Percentiles rank a stretch among this genome's conserved stretches.
Evolutionary conservation across 2,888 invertebrate genomes (phyloP).

Genomic region (Phalera bucephala): DNA sequence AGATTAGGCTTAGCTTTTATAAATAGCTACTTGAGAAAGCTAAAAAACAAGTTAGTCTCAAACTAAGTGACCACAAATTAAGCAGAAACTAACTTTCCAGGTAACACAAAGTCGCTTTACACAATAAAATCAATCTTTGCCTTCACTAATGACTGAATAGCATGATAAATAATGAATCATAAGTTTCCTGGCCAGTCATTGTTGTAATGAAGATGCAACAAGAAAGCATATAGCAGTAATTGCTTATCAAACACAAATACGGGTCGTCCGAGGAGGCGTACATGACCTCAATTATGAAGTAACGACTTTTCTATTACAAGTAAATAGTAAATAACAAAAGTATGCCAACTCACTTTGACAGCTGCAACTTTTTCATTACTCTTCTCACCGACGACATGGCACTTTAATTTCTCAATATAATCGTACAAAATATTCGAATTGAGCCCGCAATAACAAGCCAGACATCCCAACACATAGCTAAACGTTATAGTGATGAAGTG

Average conservation of each 20-base stretch:
- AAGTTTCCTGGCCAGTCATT: not conserved
- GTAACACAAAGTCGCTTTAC: not conserved
- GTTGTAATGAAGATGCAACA: not conserved
- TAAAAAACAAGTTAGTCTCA: not conserved
- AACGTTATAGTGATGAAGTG: conserved; percentile 67
- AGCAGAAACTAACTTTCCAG: not conserved
- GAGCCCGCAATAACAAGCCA: conserved; percentile 74
- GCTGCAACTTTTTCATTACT: conserved; percentile 39
- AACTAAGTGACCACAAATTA: not conserved
- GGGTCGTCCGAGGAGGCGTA: conserved; percentile 29
- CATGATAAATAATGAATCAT: not conserved
- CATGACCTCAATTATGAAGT: conserved; percentile 32
- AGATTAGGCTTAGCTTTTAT: too few species aligned
- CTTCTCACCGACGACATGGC: conserved; percentile 55
- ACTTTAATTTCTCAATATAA: conserved; percentile 63
- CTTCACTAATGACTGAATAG: not conserved
- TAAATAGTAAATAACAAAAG: conserved; percentile 37
- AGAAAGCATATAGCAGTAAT: conserved; percentile 8
- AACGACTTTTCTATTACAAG: conserved; percentile 24
- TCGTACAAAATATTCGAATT: conserved; percentile 60
- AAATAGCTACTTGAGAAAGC: too few species aligned
- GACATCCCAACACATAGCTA: conserved; percentile 78
- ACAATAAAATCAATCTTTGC: not conserved
- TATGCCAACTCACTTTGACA: conserved; percentile 52
- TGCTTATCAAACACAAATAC: conserved; percentile 15